Conservation (phyloP, 2,113 vertebrate species). For the Silurus asotus region DNA sequence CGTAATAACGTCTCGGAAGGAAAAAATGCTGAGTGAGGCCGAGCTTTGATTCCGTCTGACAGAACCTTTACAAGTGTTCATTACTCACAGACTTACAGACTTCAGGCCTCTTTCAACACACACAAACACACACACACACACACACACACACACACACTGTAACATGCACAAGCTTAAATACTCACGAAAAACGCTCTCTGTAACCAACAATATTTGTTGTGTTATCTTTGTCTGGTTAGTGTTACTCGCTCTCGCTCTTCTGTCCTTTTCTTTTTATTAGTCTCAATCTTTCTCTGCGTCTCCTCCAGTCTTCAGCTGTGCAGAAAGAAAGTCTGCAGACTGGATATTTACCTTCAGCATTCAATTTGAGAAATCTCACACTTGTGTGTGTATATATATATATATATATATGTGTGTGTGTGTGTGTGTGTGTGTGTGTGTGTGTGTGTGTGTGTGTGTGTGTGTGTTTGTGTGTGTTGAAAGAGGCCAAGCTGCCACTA, state of each 20-base stretch:
- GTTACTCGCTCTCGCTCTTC: background rate
- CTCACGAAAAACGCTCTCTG: constrained; percentile 15
- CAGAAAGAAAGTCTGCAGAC: background rate
- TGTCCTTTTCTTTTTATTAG: background rate
- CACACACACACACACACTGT: constrained; percentile 5
- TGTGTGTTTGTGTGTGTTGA: background rate
- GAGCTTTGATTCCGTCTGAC: constrained; percentile 85
- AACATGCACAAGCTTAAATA: constrained; percentile 8
- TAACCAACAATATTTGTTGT: constrained; percentile 33
- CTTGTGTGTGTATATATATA: too few species aligned
- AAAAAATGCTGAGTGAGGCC: constrained; percentile 82
- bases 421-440: background rate
- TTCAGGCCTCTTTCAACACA: constrained; percentile 74
- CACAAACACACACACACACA: constrained; percentile 42
- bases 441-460: background rate
- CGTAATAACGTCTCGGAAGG: constrained; percentile 80
- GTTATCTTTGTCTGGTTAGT: background rate
- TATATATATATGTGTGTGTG: too few species aligned
- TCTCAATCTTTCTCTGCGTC: background rate
- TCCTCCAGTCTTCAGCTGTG: background rate
- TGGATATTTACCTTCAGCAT: too few species aligned
- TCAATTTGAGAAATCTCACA: too few species aligned
- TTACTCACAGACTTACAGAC: constrained; percentile 81
- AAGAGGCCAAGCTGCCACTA: too few species aligned
- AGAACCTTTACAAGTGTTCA: constrained; percentile 85